Conservation (phyloP, 2,888 invertebrate species). For the Ormyrus pomaceus region DNA sequence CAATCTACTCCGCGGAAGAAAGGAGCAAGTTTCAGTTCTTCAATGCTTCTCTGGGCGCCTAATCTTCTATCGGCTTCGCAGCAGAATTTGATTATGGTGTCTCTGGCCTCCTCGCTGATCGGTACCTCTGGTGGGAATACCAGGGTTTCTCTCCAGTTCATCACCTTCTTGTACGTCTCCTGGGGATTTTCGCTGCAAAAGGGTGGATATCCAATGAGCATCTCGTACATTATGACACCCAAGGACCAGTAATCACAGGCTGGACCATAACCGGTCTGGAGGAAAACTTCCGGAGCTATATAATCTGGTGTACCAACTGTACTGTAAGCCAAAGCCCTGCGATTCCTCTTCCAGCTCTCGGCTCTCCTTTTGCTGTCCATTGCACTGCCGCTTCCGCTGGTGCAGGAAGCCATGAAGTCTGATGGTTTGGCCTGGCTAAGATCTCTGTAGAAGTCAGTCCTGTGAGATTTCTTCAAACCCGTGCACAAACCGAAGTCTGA, state of each 20-base stretch:
- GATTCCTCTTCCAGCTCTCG: conserved; percentile 99
- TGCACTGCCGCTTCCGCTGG: conserved; percentile 79
- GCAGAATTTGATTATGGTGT: conserved; percentile 96
- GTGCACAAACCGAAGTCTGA: conserved; percentile 99
- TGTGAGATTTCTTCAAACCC: conserved; percentile 98
- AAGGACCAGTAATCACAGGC: conserved; percentile 99
- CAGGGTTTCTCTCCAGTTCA: conserved; percentile 99
- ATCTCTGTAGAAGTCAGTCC: conserved; percentile 99
- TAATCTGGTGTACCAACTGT: conserved; percentile 99
- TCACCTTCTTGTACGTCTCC: conserved; percentile 97
- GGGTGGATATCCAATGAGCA: conserved; percentile 99
- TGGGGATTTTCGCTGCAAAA: conserved; percentile 99
- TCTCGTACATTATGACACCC: conserved; percentile 99
- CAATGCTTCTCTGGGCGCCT: conserved; percentile 91
- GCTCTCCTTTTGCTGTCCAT: conserved; percentile 99
- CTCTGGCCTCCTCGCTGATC: conserved; percentile 97
- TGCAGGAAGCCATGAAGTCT: conserved; percentile 80
- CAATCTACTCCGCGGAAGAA: conserved; percentile 99
- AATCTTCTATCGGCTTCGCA: conserved; percentile 95
- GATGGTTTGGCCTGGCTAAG: conserved; percentile 97
- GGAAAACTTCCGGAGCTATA: conserved; percentile 99
- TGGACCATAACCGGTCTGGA: conserved; percentile 98
- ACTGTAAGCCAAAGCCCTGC: conserved; percentile 95
- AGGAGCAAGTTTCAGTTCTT: conserved; percentile 93
- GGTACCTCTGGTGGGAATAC: conserved; percentile 99